These are phyloP conservation scores for Megalops cyprinoides DNA, from an alignment of 2,797 vertebrate species.

Conservation along the genomic window DNA sequence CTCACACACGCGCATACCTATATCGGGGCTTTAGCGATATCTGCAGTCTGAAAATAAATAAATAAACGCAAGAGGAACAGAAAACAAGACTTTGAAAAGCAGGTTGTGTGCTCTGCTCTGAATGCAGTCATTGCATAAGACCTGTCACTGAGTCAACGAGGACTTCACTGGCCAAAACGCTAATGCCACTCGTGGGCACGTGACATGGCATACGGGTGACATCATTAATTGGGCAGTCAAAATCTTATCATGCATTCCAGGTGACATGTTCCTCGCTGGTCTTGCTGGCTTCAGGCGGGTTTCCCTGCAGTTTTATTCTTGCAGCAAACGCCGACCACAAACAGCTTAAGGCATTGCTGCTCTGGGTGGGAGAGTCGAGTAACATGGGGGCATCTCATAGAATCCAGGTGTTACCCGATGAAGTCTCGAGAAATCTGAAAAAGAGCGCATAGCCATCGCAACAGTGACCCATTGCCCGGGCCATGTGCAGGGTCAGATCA, in stretches of 20 bases:
- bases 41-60: conserved; percentile 19
- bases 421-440: background rate
- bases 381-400: too few species aligned
- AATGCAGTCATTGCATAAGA: conserved; percentile 59
- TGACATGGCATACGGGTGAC: conserved; percentile 33
- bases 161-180: conserved; percentile 39
- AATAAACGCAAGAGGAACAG: background rate
- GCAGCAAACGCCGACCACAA: background rate
- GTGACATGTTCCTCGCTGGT: background rate
- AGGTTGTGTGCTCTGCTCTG: conserved; percentile 31
- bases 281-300: background rate
- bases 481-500: too few species aligned
- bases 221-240: background rate
- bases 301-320: too few species aligned
- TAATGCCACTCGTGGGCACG: conserved; percentile 47
- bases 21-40: conserved; percentile 4
- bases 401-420: too few species aligned
- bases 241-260: background rate
- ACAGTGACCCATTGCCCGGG: too few species aligned
- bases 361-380: background rate
- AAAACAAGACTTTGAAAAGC: conserved; percentile 9
- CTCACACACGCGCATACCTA: conserved; percentile 8
- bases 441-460: background rate
- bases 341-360: background rate
- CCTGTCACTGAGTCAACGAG: conserved; percentile 54